A percentile compares a stretch with the other conserved stretches of the same genome.
Conservation (phyloP, 2,888 invertebrate species). For the Hymenopus coronatus region DNA sequence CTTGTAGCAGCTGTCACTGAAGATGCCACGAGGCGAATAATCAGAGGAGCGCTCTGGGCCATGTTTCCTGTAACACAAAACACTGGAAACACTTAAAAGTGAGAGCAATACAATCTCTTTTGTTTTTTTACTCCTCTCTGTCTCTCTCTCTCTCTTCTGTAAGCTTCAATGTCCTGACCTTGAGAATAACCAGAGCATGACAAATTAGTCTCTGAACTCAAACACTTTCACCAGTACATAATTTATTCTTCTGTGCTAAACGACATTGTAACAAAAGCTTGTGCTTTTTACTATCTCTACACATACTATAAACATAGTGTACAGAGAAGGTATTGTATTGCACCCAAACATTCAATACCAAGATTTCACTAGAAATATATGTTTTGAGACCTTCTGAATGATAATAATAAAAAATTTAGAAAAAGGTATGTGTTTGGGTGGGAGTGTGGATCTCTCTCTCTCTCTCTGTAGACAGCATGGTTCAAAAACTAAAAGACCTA, state of each 20-base stretch:
- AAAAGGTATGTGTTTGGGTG: no score
- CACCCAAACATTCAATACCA: no score
- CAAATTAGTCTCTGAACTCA: background rate
- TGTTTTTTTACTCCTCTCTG: background rate
- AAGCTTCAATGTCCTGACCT: background rate
- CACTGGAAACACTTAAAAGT: background rate
- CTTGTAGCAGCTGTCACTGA: constrained; percentile 75
- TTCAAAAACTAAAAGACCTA: no score
- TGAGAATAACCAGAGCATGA: background rate
- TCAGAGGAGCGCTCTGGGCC: constrained; percentile 62
- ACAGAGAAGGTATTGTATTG: no score
- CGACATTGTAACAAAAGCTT: no score
- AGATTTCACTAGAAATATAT: no score
- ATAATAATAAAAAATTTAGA: no score
- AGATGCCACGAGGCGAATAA: constrained; percentile 71
- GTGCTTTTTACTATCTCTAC: no score
- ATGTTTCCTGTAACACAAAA: constrained; percentile 39
- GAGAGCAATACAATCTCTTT: background rate
- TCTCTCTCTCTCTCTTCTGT: background rate
- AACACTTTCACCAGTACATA: background rate
- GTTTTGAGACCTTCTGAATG: no score
- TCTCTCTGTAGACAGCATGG: no score
- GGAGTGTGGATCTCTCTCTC: no score
- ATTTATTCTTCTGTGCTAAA: background rate
- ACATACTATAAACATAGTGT: no score